Conservation (phyloP, 2,797 vertebrate species). For the Toxotes lorentzi region DNA sequence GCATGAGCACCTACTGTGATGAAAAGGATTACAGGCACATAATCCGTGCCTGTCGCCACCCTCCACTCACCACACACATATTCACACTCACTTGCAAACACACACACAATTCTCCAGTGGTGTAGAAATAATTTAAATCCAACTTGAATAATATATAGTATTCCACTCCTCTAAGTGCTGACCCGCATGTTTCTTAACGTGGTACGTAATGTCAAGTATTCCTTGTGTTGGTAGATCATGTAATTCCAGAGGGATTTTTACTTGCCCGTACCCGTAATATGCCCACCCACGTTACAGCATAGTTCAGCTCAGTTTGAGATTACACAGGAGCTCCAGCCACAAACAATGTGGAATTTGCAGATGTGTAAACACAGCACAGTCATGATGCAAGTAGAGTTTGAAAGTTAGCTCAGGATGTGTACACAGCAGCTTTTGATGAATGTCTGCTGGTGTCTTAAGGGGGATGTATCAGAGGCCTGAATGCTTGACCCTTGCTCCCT, state of each 20-base stretch:
- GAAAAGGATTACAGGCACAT: slow-evolving; percentile 69
- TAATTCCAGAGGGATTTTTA: slow-evolving; percentile 7
- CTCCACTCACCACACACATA: slow-evolving; percentile 38
- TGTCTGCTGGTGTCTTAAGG: slow-evolving; percentile 65
- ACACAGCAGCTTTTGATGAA: slow-evolving; percentile 71
- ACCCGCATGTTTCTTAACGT: background rate
- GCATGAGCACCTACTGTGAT: slow-evolving; percentile 51
- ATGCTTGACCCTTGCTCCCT: slow-evolving; percentile 54
- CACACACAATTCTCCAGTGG: background rate
- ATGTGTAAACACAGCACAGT: slow-evolving; percentile 71
- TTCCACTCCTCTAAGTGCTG: background rate
- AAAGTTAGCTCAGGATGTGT: slow-evolving; percentile 75
- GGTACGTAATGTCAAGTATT: background rate
- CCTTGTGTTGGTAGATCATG: background rate
- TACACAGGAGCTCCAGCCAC: slow-evolving; percentile 67
- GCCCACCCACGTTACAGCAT: slow-evolving; percentile 64
- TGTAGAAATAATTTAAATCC: background rate
- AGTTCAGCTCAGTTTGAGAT: slow-evolving; percentile 60
- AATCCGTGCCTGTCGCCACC: slow-evolving; percentile 73
- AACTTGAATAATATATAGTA: slow-evolving; percentile 1
- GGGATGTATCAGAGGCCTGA: slow-evolving; percentile 41
- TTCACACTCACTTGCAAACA: slow-evolving; percentile 11
- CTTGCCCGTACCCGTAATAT: slow-evolving; percentile 19
- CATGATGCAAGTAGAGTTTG: slow-evolving; percentile 70
- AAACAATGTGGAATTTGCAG: slow-evolving; percentile 69